Evolutionary conservation across 2,113 vertebrate genomes (phyloP).

Genomic region (Carettochelys insculpta): DNA sequence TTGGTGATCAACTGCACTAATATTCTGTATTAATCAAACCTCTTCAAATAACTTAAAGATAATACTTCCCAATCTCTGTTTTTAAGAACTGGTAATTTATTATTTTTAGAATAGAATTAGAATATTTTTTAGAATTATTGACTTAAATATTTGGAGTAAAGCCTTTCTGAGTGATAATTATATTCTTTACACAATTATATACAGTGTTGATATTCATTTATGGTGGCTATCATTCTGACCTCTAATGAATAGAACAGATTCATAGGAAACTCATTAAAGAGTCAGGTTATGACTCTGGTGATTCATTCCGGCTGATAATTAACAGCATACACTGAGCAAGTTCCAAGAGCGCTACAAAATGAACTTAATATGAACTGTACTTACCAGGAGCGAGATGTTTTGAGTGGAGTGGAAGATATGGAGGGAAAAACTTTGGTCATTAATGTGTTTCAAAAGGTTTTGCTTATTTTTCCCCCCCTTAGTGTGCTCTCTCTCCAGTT

Average conservation of each 20-base stretch:
- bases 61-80: neutral
- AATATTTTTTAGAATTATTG: constrained; percentile 5
- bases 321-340: neutral
- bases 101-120: too few species aligned
- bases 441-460: neutral
- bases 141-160: neutral
- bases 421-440: neutral
- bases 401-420: neutral
- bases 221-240: constrained; percentile 57
- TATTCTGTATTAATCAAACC: neutral
- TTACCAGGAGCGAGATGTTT: neutral
- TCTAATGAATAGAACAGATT: constrained; percentile 55
- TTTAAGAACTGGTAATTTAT: neutral
- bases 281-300: constrained; percentile 19
- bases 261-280: constrained; percentile 63
- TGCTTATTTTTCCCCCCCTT: too few species aligned
- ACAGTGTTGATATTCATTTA: constrained; percentile 39
- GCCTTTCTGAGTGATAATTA: neutral
- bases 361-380: constrained; percentile 15
- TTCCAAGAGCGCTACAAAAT: neutral
- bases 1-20: neutral
- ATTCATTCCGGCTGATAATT: constrained; percentile 54
- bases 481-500: neutral
- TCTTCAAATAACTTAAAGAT: neutral
- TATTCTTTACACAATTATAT: neutral